These are phyloP conservation scores for Gadus macrocephalus DNA, from an alignment of 2,113 vertebrate species.

Conservation along the genomic window DNA sequence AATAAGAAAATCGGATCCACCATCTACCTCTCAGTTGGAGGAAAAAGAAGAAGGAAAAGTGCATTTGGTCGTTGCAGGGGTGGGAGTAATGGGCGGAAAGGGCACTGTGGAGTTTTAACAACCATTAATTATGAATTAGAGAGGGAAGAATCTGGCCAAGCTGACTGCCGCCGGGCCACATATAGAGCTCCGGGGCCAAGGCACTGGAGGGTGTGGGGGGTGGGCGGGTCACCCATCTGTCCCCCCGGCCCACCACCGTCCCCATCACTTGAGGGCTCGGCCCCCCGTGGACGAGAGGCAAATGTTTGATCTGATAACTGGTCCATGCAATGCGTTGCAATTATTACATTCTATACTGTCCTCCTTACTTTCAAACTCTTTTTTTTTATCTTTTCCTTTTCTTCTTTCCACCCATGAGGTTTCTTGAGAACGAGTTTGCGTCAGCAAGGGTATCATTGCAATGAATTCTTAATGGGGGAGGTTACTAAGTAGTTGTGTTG, in stretches of 20 bases:
- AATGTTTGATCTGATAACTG: not conserved
- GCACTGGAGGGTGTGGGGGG: not conserved
- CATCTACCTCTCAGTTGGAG: not conserved
- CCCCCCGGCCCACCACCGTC: not conserved
- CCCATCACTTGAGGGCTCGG: not conserved
- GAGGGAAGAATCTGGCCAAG: constrained; percentile 19
- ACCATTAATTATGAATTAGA: constrained; percentile 63
- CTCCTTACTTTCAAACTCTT: not conserved
- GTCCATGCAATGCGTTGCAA: not conserved
- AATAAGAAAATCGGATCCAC: no score
- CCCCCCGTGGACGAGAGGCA: not conserved
- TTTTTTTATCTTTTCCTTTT: not conserved
- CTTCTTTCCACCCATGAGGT: not conserved
- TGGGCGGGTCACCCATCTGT: constrained; percentile 10
- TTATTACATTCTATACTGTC: no score
- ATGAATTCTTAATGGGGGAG: constrained; percentile 42
- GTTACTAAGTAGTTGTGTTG: constrained; percentile 33
- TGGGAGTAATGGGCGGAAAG: constrained; percentile 7
- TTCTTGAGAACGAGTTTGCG: constrained; percentile 11
- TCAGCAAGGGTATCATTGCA: constrained; percentile 16
- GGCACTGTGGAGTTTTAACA: constrained; percentile 37
- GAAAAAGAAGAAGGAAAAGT: constrained; percentile 10
- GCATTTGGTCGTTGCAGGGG: not conserved
- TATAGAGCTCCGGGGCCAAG: constrained; percentile 40
- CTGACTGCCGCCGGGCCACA: not conserved